Evolutionary conservation across 1,140 invertebrate genomes (phyloP).

Genomic region (Drosophila pectinifera): DNA sequence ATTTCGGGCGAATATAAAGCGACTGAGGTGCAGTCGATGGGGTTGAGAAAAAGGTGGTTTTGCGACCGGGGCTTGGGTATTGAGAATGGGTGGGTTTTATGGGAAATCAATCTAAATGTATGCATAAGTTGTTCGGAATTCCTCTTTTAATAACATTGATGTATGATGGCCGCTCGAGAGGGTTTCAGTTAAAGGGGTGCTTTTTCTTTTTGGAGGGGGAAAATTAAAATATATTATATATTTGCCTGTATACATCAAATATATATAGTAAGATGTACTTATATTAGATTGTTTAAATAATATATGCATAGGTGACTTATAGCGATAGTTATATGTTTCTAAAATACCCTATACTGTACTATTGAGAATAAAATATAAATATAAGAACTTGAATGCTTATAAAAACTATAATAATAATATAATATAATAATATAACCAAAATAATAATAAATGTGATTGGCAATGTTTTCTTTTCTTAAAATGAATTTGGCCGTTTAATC

Average conservation of each 20-base stretch:
- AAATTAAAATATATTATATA: background rate
- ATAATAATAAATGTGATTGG: too few relatives aligned
- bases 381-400: too few relatives aligned
- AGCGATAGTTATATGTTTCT: too few relatives aligned
- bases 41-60: slow-evolving; percentile 35
- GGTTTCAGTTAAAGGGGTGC: background rate
- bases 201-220: background rate
- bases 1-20: slow-evolving; percentile 36
- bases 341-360: too few relatives aligned
- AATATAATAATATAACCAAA: too few relatives aligned
- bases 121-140: slow-evolving; percentile 45
- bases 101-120: slow-evolving; percentile 74
- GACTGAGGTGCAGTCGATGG: slow-evolving; percentile 43
- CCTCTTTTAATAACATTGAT: slow-evolving; percentile 46
- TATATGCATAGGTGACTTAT: too few relatives aligned
- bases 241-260: too few relatives aligned
- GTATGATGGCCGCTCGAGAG: slow-evolving; percentile 22
- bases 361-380: too few relatives aligned
- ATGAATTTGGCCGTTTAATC: too few relatives aligned
- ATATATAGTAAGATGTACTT: background rate
- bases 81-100: slow-evolving; percentile 53
- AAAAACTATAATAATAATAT: too few relatives aligned
- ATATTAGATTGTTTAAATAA: too few relatives aligned
- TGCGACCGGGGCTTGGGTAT: slow-evolving; percentile 1
- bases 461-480: too few relatives aligned